Percentiles rank a stretch among this genome's conserved stretches.
phyloP scores from a whole-genome alignment of 2,888 invertebrate genomes.

The Hedychridium roseum region DNA sequence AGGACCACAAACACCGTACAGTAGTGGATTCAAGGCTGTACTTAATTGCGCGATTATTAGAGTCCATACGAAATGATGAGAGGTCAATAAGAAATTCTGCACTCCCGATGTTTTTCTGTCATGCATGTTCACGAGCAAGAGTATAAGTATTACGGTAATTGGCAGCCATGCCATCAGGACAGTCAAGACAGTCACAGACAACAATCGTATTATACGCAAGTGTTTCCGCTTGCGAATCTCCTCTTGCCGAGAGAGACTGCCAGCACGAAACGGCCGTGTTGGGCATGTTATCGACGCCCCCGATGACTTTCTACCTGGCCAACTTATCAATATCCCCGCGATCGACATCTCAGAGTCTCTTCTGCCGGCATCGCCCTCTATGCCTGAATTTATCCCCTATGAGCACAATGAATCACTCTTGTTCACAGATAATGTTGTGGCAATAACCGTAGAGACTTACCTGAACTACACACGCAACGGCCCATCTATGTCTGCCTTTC shows the following conservation, averaged over 20 bases:
- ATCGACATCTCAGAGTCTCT: slow-evolving; percentile 66
- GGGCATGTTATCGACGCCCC: slow-evolving; percentile 55
- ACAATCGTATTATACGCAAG: slow-evolving; percentile 66
- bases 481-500: slow-evolving; percentile 66
- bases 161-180: slow-evolving; percentile 70
- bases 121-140: slow-evolving; percentile 68
- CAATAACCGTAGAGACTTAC: slow-evolving; percentile 26
- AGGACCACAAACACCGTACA: slow-evolving; percentile 68
- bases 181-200: slow-evolving; percentile 67
- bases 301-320: slow-evolving; percentile 63
- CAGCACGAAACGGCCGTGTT: slow-evolving; percentile 59
- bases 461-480: slow-evolving; percentile 64
- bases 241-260: slow-evolving; percentile 65
- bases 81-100: slow-evolving; percentile 65
- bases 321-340: slow-evolving; percentile 65
- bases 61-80: slow-evolving; percentile 67
- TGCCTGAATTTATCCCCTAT: slow-evolving; percentile 29
- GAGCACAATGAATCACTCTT: neutral
- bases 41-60: slow-evolving; percentile 66
- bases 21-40: slow-evolving; percentile 68
- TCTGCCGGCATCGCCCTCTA: slow-evolving; percentile 36
- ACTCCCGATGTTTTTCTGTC: slow-evolving; percentile 65
- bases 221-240: slow-evolving; percentile 67
- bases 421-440: neutral
- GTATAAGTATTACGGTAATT: slow-evolving; percentile 66